Evolutionary conservation across 1,140 invertebrate genomes (phyloP).

Genomic region (Conus betulinus): DNA sequence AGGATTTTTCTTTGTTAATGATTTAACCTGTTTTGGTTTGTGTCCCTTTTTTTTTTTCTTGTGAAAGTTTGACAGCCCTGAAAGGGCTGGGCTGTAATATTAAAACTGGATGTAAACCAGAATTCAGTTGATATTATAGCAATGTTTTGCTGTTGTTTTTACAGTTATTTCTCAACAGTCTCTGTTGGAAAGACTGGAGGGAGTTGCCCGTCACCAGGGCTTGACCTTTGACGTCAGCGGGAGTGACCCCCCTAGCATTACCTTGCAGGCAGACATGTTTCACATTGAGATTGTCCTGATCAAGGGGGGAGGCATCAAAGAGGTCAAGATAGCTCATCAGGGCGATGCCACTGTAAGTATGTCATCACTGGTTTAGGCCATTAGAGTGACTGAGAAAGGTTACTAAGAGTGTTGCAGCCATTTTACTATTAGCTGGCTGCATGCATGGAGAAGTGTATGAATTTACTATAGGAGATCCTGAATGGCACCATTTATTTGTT

Average conservation of each 20-base stretch:
- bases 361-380: background rate
- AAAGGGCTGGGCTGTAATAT: too few relatives aligned
- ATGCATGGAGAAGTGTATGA: background rate
- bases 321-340: conserved; percentile 95
- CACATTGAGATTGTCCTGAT: conserved; percentile 94
- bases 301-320: conserved; percentile 87
- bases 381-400: too few relatives aligned
- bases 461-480: too few relatives aligned
- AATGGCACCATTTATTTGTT: too few relatives aligned
- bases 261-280: conserved; percentile 98
- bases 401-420: too few relatives aligned
- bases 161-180: conserved; percentile 89
- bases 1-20: too few relatives aligned
- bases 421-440: background rate
- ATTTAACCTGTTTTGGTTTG: too few relatives aligned
- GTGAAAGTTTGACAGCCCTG: too few relatives aligned
- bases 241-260: conserved; percentile 80
- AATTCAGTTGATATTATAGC: too few relatives aligned
- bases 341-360: conserved; percentile 80
- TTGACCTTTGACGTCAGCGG: conserved; percentile 86
- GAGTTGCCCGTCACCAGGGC: conserved; percentile 90
- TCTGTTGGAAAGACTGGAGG: conserved; percentile 93
- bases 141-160: conserved; percentile 38
- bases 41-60: too few relatives aligned
- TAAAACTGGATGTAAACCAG: too few relatives aligned